A percentile compares a stretch with the other conserved stretches of the same genome.
Conservation (phyloP, 1,140 invertebrate species). For the Ips typographus region DNA sequence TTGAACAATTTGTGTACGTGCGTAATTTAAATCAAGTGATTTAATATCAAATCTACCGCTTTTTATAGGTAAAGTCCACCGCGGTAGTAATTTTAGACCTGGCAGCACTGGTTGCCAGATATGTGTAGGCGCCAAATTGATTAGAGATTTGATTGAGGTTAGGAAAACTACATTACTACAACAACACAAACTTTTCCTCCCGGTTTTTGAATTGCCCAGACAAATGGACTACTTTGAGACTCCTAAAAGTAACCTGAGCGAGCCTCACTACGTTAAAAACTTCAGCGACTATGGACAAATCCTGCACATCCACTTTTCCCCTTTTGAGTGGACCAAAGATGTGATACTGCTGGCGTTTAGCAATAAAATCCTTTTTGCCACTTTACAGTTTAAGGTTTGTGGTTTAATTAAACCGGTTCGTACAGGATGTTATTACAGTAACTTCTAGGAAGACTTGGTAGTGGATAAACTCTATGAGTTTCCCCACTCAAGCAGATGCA, state of each 20-base stretch:
- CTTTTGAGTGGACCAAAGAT: conserved; percentile 50
- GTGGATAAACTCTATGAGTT: conserved; percentile 48
- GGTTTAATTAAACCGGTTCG: not conserved
- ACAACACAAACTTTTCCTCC: no score
- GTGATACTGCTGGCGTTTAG: conserved; percentile 47
- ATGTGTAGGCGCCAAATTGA: no score
- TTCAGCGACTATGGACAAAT: conserved; percentile 47
- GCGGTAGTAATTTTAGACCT: no score
- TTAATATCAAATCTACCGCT: no score
- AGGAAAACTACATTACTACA: no score
- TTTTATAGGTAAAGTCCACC: no score
- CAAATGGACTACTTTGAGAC: conserved; percentile 25
- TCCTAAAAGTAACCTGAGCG: conserved; percentile 24
- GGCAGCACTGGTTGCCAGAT: no score
- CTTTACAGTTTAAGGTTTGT: conserved; percentile 42
- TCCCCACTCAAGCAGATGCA: conserved; percentile 56
- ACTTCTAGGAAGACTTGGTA: not conserved
- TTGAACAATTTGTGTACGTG: no score
- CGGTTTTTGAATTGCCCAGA: no score
- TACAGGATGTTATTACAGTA: not conserved
- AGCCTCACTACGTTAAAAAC: conserved; percentile 38
- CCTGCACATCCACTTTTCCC: conserved; percentile 45
- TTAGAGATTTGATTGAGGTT: no score
- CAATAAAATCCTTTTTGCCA: conserved; percentile 44
- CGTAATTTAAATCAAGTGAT: no score